Base-by-base conservation (phyloP, 2,888 invertebrate species). In the Chrysomela aeneicollis region DNA sequence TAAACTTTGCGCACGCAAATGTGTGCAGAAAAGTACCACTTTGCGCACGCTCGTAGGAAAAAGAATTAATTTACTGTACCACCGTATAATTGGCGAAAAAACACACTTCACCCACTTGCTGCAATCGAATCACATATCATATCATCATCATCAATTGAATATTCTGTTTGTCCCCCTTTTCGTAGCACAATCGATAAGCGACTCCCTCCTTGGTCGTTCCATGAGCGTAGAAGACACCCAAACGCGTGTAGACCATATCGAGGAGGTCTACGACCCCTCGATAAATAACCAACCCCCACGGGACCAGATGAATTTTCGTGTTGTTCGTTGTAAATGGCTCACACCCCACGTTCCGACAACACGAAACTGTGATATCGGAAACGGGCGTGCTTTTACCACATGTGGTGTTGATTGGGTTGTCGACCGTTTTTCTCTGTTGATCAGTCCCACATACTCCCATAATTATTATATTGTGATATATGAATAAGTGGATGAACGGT, bases 251-350 rank as follows among this genome's bases (percentile, higher is more conserved):
- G 30, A 19, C 22, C 54, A 19, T 17, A n/a, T n/a, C n/a, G n/a
- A 18, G 5, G 37, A 19, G 55, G 37, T 55, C 42, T 42, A 22
- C 42, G 55, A 55, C 55, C 55, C 42, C 15, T 15, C 9, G 35
- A 35, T 35, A 12, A 19, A 54, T 19, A 32, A 37, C 21, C 55
- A 35, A 55, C 55, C 55, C 54, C 55, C 55, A 55, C 32, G 55
- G 15, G 55, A 55, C 42, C 55, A 42, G 21, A 55, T 42, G 55
- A 22, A 55, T 37, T 42, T 35, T 35, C 26, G 26, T 26, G 26
- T 26, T 26, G 26, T 26, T 15, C 32, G 18, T 30, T 54, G n/a
- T 12, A 35, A 12, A 3, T 3, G 4, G 3, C 26, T 26, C 26
- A 6, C 26, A 26, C 26, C 26, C 54, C 35, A 19, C 32, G 54